Conservation (phyloP, 1,140 invertebrate species). For the Drosophila bocqueti region DNA sequence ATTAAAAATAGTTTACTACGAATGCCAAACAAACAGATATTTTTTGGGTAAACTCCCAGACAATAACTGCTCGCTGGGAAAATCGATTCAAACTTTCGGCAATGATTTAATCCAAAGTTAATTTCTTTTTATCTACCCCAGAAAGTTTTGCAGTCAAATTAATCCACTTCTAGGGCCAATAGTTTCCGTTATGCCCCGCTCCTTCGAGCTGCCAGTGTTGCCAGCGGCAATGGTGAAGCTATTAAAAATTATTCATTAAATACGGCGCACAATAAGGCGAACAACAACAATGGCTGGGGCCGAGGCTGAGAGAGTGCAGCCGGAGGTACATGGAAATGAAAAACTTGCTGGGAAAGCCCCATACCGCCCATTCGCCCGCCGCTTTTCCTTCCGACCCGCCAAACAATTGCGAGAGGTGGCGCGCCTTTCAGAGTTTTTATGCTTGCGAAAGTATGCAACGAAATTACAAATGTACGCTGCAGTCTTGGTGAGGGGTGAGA, state of each 20-base stretch:
- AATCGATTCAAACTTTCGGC: slow-evolving; percentile 19
- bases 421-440: slow-evolving; percentile 57
- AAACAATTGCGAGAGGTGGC: slow-evolving; percentile 60
- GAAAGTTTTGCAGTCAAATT: slow-evolving; percentile 47
- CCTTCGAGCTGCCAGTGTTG: slow-evolving; percentile 22
- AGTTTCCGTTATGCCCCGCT: slow-evolving; percentile 14
- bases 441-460: slow-evolving; percentile 75
- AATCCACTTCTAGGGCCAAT: slow-evolving; percentile 44
- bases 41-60: slow-evolving; percentile 6
- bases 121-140: slow-evolving; percentile 42
- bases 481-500: slow-evolving; percentile 13
- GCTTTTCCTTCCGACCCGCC: slow-evolving; percentile 15
- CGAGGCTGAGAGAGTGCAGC: slow-evolving; percentile 19
- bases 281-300: slow-evolving; percentile 31
- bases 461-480: slow-evolving; percentile 79
- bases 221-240: slow-evolving; percentile 56
- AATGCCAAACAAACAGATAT: background rate
- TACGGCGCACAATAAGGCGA: slow-evolving; percentile 65
- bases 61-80: slow-evolving; percentile 3
- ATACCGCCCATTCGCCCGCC: slow-evolving; percentile 9
- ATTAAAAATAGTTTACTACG: background rate
- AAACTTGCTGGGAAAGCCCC: slow-evolving; percentile 41
- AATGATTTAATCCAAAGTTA: slow-evolving; percentile 56
- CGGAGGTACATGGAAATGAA: slow-evolving; percentile 68
- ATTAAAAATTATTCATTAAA: slow-evolving; percentile 83